Evolutionary conservation across 2,888 invertebrate species (phyloP).

Genomic region (Eretmocerus hayati): DNA sequence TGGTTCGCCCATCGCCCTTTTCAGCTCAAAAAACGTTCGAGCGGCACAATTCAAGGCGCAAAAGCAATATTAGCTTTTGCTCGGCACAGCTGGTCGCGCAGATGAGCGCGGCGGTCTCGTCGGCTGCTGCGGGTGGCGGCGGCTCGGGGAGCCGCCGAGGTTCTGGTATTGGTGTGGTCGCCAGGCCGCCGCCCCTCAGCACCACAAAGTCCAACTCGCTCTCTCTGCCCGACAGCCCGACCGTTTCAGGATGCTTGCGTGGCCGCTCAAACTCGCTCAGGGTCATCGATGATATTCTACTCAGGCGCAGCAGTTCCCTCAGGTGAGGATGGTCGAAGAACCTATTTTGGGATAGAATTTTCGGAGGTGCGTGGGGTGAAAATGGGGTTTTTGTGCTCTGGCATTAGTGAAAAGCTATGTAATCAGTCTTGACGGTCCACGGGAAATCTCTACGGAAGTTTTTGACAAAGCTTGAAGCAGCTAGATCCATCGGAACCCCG

Average conservation of each 20-base stretch:
- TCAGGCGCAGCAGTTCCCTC: conserved; percentile 76
- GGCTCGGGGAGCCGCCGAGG: conserved; percentile 59
- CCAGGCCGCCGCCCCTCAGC: conserved; percentile 70
- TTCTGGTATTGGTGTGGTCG: conserved; percentile 60
- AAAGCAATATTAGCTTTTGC: conserved; percentile 86
- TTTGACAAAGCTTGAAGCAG: too few species aligned
- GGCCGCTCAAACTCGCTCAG: conserved; percentile 80
- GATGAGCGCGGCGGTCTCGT: conserved; percentile 51
- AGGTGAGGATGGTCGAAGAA: too few species aligned
- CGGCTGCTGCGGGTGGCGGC: conserved; percentile 41
- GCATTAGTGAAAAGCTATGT: too few species aligned
- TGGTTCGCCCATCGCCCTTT: conserved; percentile 91
- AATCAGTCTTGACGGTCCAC: too few species aligned
- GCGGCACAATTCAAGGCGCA: conserved; percentile 81
- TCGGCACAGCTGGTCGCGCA: conserved; percentile 69
- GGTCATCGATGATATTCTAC: conserved; percentile 76
- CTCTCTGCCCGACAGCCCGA: conserved; percentile 82
- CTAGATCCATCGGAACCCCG: too few species aligned
- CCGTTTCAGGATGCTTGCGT: conserved; percentile 70
- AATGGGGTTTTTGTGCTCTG: too few species aligned
- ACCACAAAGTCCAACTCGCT: conserved; percentile 83
- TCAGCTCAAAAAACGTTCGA: conserved; percentile 93
- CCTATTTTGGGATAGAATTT: too few species aligned
- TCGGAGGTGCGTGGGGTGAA: too few species aligned
- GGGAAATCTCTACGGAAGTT: too few species aligned